Percentiles rank a stretch among this genome's conserved stretches.
phyloP scores from a whole-genome alignment of 2,113 vertebrate species.

The Junco hyemalis region DNA sequence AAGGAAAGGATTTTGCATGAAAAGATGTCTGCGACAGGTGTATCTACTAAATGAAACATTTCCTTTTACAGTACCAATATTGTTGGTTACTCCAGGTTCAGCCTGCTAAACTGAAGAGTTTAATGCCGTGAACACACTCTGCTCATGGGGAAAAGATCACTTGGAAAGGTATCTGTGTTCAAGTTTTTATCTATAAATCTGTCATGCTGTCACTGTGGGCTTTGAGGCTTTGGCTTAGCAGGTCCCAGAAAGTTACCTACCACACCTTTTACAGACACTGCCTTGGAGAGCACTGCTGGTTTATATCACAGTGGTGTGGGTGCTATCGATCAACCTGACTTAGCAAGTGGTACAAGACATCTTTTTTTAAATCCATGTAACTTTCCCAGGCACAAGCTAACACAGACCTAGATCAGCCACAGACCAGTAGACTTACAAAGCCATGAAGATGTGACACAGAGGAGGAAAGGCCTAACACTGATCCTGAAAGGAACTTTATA shows the following conservation, averaged over 20 bases:
- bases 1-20: too few species aligned
- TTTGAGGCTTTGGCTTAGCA: not conserved
- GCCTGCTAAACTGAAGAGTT: not conserved
- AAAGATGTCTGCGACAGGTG: too few species aligned
- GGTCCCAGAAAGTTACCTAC: not conserved
- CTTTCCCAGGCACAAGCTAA: not conserved
- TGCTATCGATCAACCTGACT: not conserved
- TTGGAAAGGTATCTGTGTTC: not conserved
- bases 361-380: not conserved
- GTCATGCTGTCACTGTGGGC: not conserved
- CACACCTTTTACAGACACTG: not conserved
- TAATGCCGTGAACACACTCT: fast-evolving
- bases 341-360: not conserved
- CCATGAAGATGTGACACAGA: not conserved
- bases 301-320: not conserved
- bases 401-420: not conserved
- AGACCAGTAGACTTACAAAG: not conserved
- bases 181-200: not conserved
- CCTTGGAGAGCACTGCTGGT: not conserved
- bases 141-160: not conserved
- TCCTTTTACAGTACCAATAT: not conserved
- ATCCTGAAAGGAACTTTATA: not conserved
- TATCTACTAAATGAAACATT: not conserved
- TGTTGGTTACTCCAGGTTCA: not conserved
- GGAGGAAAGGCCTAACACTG: not conserved